Percentiles rank a stretch among this genome's conserved stretches.
Conservation (phyloP, 1,140 invertebrate species). For the Aleiodes sp. region DNA sequence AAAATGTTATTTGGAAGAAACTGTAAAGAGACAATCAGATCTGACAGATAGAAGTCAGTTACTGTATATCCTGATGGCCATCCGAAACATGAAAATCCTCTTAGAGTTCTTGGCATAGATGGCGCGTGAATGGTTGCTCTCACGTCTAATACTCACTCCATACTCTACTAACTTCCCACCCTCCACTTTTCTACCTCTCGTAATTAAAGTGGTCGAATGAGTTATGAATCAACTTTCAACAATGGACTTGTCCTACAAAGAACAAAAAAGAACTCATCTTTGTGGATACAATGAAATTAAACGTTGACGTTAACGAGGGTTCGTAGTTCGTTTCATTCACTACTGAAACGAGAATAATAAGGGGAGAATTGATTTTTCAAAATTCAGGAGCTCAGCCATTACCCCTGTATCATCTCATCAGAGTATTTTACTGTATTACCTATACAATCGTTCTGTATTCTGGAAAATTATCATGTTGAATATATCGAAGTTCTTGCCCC, state of each 20-base stretch:
- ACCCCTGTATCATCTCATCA: too few species aligned
- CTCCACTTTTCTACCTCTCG: neutral
- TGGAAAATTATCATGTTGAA: too few species aligned
- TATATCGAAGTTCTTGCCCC: too few species aligned
- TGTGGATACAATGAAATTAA: constrained; percentile 2
- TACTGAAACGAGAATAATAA: too few species aligned
- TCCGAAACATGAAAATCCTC: neutral
- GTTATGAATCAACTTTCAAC: neutral
- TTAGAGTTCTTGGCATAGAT: neutral
- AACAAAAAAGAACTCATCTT: neutral
- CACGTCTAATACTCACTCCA: neutral
- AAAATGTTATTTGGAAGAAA: too few species aligned
- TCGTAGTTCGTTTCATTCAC: neutral
- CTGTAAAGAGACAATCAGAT: neutral
- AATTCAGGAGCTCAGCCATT: too few species aligned
- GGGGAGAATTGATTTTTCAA: too few species aligned
- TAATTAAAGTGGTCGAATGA: neutral
- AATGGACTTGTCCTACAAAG: neutral
- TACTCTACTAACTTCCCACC: neutral
- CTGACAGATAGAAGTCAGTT: neutral
- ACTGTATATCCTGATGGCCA: neutral
- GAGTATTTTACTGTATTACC: too few species aligned
- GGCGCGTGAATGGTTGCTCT: neutral
- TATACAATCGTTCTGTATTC: too few species aligned
- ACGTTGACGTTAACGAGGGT: neutral